A percentile compares a stretch with the other conserved stretches of the same genome.
These are phyloP conservation scores for Linnaemya vulpina DNA, from an alignment of 2,888 invertebrate species.

Conservation along the genomic window DNA sequence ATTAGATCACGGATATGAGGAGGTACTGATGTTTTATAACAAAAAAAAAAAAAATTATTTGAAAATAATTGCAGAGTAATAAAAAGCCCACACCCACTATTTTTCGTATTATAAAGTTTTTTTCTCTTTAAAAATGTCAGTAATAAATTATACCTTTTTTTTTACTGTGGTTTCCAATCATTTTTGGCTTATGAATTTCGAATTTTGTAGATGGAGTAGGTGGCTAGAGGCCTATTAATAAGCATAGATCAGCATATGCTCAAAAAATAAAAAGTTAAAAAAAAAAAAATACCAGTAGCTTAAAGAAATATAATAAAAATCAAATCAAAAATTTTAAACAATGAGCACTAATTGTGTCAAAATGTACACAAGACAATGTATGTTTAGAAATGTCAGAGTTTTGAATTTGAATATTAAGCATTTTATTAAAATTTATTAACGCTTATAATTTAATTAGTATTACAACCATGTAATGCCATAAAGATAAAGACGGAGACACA, in stretches of 20 bases:
- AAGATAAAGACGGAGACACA: constrained; percentile 37
- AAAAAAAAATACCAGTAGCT: constrained; percentile 61
- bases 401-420: constrained; percentile 47
- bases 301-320: constrained; percentile 5
- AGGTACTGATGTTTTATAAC: constrained; percentile 27
- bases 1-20: constrained; percentile 41
- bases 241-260: constrained; percentile 30
- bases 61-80: constrained; percentile 54
- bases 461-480: constrained; percentile 64
- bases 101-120: background rate
- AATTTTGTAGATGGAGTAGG: constrained; percentile 15
- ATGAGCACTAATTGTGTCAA: constrained; percentile 74
- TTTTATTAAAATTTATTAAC: constrained; percentile 56
- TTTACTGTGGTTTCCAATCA: constrained; percentile 36
- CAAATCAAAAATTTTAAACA: constrained; percentile 29
- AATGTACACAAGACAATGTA: constrained; percentile 67
- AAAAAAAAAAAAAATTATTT: constrained; percentile 15
- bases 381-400: constrained; percentile 54
- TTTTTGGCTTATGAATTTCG: constrained; percentile 22
- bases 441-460: constrained; percentile 70
- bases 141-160: constrained; percentile 61
- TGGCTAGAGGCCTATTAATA: constrained; percentile 41
- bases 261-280: constrained; percentile 1
- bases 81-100: constrained; percentile 53
- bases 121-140: constrained; percentile 7